These are phyloP conservation scores for Glareola pratincola DNA, from an alignment of 2,113 vertebrate genomes.

Conservation along the genomic window DNA sequence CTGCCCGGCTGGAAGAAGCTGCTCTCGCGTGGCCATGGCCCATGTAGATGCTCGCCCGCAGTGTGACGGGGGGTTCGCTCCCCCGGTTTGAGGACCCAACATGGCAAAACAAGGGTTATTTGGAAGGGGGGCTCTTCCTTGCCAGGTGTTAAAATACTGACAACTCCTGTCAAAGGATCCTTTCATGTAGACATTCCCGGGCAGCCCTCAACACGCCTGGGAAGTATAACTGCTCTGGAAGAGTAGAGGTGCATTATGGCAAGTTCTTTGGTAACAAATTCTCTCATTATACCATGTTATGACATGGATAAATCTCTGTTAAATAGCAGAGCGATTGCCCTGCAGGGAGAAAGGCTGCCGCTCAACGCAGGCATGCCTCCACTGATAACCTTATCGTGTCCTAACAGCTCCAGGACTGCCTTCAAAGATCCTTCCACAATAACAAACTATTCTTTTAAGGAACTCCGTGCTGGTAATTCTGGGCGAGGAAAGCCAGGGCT, in stretches of 20 bases:
- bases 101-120: constrained; percentile 46
- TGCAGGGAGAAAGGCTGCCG: constrained; percentile 28
- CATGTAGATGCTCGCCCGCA: accelerated
- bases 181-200: constrained; percentile 75
- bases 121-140: constrained; percentile 28
- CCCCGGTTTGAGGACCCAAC: not conserved
- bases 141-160: constrained; percentile 68
- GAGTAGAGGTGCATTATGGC: constrained; percentile 59
- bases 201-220: constrained; percentile 70
- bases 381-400: constrained; percentile 64
- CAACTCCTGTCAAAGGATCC: constrained; percentile 65
- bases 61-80: accelerated
- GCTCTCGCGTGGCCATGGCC: accelerated
- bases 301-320: constrained; percentile 73
- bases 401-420: constrained; percentile 55
- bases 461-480: not conserved
- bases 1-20: not conserved
- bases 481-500: not conserved
- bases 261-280: constrained; percentile 62
- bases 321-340: constrained; percentile 61
- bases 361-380: constrained; percentile 49
- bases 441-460: constrained; percentile 44
- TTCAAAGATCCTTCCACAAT: constrained; percentile 52
- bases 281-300: constrained; percentile 74
- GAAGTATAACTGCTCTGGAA: constrained; percentile 60